These are phyloP conservation scores for Sarcophaga carnaria DNA, from an alignment of 2,888 invertebrate species.

Conservation along the genomic window DNA sequence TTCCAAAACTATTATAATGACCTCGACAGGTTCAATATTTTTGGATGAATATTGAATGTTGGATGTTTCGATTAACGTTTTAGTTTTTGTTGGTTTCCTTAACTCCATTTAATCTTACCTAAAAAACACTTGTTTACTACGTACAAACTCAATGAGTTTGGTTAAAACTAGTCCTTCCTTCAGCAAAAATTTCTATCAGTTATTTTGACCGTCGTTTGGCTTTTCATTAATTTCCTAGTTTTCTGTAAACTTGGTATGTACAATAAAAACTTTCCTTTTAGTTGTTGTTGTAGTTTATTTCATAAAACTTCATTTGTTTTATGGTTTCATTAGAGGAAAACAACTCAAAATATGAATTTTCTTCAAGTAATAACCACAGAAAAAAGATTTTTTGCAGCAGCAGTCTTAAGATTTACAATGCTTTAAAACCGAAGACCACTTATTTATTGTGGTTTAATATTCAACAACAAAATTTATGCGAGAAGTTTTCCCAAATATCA, in stretches of 20 bases:
- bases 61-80: no score
- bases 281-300: conserved; percentile 50
- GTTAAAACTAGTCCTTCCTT: no score
- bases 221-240: conserved; percentile 1
- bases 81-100: no score
- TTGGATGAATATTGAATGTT: no score
- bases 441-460: conserved; percentile 63
- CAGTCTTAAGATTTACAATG: background rate
- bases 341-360: conserved; percentile 61
- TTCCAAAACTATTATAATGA: no score
- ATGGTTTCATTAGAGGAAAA: conserved; percentile 66
- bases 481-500: background rate
- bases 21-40: no score
- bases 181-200: no score
- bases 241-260: conserved; percentile 48
- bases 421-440: conserved; percentile 38
- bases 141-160: no score
- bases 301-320: conserved; percentile 67
- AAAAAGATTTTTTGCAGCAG: background rate
- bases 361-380: conserved; percentile 31
- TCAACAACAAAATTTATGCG: background rate
- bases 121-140: no score
- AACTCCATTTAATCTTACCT: no score
- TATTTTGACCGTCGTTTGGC: conserved; percentile 9
- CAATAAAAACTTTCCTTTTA: conserved; percentile 19